These are phyloP conservation scores for Drosophila ananassae DNA, from an alignment of 1,140 invertebrate genomes.

Conservation along the genomic window DNA sequence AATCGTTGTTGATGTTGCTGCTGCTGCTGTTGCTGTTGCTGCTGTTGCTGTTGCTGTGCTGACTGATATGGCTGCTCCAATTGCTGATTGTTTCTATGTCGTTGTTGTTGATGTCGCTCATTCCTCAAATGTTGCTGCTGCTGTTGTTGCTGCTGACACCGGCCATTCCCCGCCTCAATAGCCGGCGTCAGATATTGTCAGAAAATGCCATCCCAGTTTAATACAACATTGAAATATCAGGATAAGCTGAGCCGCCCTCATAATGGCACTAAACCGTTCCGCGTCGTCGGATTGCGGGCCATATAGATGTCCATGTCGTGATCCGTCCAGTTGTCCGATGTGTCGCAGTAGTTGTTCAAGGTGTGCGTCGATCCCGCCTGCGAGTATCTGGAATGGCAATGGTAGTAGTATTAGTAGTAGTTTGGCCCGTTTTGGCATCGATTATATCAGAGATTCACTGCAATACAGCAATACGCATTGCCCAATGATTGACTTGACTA, in stretches of 20 bases:
- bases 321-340: conserved; percentile 96
- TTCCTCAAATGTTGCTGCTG: conserved; percentile 29
- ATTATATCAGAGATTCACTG: conserved; percentile 36
- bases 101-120: conserved; percentile 55
- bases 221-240: conserved; percentile 84
- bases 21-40: conserved; percentile 60
- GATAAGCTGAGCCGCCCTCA: conserved; percentile 85
- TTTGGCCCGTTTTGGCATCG: neutral
- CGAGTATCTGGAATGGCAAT: conserved; percentile 86
- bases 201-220: conserved; percentile 83
- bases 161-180: conserved; percentile 46
- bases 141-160: conserved; percentile 54
- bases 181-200: conserved; percentile 83
- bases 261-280: conserved; percentile 92
- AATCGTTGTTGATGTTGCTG: conserved; percentile 44
- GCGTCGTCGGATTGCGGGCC: conserved; percentile 93
- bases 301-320: conserved; percentile 98
- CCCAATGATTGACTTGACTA: conserved; percentile 3
- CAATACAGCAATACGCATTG: conserved; percentile 5
- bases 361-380: conserved; percentile 90
- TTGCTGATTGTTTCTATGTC: conserved; percentile 75
- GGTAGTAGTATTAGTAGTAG: no score
- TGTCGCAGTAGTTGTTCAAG: conserved; percentile 93
- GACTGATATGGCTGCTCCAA: conserved; percentile 71
- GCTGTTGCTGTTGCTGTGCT: conserved; percentile 52